A percentile compares a stretch with the other conserved stretches of the same genome.
phyloP scores from a whole-genome alignment of 2,797 vertebrate species.

The Loris lydekkerianus region DNA sequence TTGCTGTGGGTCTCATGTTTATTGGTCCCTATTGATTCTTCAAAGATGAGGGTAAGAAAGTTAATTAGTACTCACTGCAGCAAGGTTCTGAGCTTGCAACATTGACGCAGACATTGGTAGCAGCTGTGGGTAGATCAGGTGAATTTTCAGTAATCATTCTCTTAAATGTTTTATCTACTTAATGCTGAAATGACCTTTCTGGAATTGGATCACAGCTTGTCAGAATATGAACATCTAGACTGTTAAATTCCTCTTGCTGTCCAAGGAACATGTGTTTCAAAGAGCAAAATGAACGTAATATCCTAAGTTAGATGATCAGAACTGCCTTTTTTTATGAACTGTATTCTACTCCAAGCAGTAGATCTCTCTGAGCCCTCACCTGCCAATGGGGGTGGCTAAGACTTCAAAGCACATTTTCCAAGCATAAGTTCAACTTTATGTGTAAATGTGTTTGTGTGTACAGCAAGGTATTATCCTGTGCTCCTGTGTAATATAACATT shows the following conservation, averaged over 20 bases:
- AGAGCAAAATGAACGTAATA: background rate
- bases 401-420: background rate
- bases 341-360: background rate
- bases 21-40: background rate
- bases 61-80: background rate
- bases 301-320: background rate
- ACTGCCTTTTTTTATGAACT: background rate
- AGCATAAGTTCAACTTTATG: background rate
- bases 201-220: background rate
- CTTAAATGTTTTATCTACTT: too few species aligned
- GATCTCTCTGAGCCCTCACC: background rate
- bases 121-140: background rate
- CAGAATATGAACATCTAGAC: background rate
- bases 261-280: background rate
- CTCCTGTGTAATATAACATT: background rate
- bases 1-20: slow-evolving; percentile 3
- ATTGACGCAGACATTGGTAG: background rate
- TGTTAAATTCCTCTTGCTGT: background rate
- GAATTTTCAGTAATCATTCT: background rate
- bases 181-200: background rate
- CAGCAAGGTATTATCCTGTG: background rate
- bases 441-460: background rate
- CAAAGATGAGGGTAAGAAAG: background rate
- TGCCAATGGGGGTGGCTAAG: background rate
- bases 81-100: accelerated